A percentile compares a stretch with the other conserved stretches of the same genome.
phyloP scores from a whole-genome alignment of 2,888 invertebrate species.

The Galeopsomyia nigrocyanea region DNA sequence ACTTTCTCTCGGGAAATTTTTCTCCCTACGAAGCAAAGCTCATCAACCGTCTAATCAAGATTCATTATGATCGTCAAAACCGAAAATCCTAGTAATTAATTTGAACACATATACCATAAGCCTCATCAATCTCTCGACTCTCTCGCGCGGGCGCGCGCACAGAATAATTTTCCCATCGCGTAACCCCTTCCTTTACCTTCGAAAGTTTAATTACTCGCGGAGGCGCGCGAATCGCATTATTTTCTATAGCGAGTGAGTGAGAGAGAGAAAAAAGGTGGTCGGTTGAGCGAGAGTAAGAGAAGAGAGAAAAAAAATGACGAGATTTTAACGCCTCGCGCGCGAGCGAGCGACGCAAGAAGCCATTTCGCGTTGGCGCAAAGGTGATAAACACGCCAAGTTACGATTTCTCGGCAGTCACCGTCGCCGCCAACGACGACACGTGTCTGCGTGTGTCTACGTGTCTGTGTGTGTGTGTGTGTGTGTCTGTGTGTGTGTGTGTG shows the following conservation, averaged over 20 bases:
- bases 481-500: constrained; percentile 1
- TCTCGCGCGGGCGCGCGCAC: neutral
- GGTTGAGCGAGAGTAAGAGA: constrained; percentile 41
- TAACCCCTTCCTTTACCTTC: neutral
- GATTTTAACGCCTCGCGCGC: constrained; percentile 63
- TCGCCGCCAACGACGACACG: constrained; percentile 49
- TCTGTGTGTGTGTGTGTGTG: constrained; percentile 19
- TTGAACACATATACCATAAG: neutral
- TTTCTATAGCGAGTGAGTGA: constrained; percentile 36
- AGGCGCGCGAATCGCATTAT: constrained; percentile 39
- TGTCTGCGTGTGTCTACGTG: neutral
- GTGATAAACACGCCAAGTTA: constrained; percentile 69
- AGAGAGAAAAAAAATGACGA: constrained; percentile 47
- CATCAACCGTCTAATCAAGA: constrained; percentile 24
- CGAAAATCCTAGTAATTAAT: constrained; percentile 39
- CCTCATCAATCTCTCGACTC: constrained; percentile 29
- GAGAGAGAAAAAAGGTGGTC: constrained; percentile 31
- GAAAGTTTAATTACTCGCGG: constrained; percentile 49
- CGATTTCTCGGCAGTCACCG: constrained; percentile 65
- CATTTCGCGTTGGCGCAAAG: constrained; percentile 56
- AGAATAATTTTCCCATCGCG: constrained; percentile 43
- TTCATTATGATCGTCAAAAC: constrained; percentile 18
- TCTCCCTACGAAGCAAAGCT: no score
- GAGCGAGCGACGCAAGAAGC: constrained; percentile 58
- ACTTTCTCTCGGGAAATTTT: no score